A percentile compares a stretch with the other conserved stretches of the same genome.
Evolutionary conservation across 2,888 invertebrate genomes (phyloP).

Genomic region (Microctonus aethiopoides): DNA sequence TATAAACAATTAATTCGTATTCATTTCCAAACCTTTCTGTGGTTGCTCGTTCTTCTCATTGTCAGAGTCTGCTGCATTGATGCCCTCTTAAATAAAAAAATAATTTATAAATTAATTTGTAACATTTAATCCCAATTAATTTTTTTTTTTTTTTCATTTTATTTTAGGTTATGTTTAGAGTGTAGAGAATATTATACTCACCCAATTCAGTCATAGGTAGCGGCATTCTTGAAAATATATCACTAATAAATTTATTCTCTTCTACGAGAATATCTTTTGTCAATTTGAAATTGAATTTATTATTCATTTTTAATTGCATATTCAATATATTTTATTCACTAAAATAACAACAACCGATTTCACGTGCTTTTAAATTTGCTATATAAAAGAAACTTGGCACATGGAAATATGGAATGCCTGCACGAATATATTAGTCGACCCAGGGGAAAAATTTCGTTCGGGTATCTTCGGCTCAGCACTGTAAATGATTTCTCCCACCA

Average conservation of each 20-base stretch:
- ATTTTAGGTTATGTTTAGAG: neutral
- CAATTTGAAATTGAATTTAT: constrained; percentile 59
- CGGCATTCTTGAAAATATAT: constrained; percentile 71
- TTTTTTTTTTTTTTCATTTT: too few species aligned
- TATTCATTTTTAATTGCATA: constrained; percentile 61
- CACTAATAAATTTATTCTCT: constrained; percentile 72
- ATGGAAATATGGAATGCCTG: too few species aligned
- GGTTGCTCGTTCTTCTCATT: constrained; percentile 22
- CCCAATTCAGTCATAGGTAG: constrained; percentile 69
- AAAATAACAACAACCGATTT: neutral
- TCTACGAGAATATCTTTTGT: constrained; percentile 67
- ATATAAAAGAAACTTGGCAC: too few species aligned
- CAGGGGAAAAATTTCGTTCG: too few species aligned
- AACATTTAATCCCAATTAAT: neutral
- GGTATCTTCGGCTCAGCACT: too few species aligned
- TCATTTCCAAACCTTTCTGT: constrained; percentile 29
- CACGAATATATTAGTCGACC: too few species aligned
- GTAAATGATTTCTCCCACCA: too few species aligned
- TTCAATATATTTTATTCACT: constrained; percentile 30
- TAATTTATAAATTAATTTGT: neutral
- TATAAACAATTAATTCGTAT: neutral
- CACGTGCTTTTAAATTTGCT: too few species aligned
- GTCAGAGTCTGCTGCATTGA: constrained; percentile 40
- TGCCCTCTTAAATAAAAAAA: constrained; percentile 39
- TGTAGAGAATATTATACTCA: constrained; percentile 46